Conservation (phyloP, 2,888 invertebrate species). For the Tipula unca region DNA sequence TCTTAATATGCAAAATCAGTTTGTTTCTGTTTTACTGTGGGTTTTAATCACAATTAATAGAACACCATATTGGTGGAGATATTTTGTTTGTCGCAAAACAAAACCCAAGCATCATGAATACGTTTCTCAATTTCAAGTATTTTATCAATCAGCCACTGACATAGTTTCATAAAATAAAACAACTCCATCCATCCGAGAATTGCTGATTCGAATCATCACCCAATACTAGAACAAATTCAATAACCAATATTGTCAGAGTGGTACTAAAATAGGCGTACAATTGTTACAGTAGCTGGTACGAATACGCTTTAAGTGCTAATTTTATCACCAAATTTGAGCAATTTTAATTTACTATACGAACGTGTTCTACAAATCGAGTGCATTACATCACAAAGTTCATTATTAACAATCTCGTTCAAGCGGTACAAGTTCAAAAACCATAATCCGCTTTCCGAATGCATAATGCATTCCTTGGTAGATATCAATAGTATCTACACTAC, state of each 20-base stretch:
- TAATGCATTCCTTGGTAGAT: too few relatives aligned
- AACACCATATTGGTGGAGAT: not conserved
- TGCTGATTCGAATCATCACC: not conserved
- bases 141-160: not conserved
- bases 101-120: not conserved
- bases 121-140: not conserved
- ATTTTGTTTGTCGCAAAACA: not conserved
- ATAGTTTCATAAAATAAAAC: not conserved
- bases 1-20: too few relatives aligned
- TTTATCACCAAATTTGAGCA: not conserved
- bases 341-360: not conserved
- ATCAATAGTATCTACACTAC: too few relatives aligned
- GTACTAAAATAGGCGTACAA: not conserved
- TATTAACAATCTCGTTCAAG: too few relatives aligned
- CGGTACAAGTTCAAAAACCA: too few relatives aligned
- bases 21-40: too few relatives aligned
- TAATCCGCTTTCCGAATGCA: too few relatives aligned
- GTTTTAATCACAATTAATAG: too few relatives aligned
- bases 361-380: too few relatives aligned
- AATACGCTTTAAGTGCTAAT: not conserved
- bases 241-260: not conserved
- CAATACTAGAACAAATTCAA: not conserved
- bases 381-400: too few relatives aligned
- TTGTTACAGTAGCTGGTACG: not conserved
- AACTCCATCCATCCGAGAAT: not conserved